These are phyloP conservation scores for Tinamus guttatus DNA, from an alignment of 2,113 vertebrate species.

Conservation along the genomic window DNA sequence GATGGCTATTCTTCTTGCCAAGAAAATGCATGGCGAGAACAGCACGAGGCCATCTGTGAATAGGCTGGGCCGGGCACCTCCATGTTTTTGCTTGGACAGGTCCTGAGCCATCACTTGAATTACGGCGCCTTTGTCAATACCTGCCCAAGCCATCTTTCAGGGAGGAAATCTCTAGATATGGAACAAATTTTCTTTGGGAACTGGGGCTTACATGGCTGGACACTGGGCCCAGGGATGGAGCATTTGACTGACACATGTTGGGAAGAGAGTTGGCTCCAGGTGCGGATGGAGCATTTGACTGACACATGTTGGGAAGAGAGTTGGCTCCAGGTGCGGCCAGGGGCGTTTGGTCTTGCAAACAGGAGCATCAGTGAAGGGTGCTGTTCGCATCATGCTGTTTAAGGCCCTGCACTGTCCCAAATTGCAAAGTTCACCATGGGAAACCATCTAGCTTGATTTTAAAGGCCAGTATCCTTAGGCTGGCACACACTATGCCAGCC, in stretches of 20 bases:
- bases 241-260: background rate
- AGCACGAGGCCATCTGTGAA: constrained; percentile 52
- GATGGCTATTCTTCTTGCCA: constrained; percentile 60
- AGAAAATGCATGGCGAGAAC: background rate
- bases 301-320: no score
- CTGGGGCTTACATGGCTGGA: background rate
- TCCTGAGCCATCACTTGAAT: background rate
- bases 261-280: background rate
- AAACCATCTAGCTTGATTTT: rapidly evolving
- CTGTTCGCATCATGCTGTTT: background rate
- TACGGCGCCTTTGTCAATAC: background rate
- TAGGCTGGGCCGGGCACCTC: background rate
- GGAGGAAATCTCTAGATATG: background rate
- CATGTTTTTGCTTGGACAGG: rapidly evolving
- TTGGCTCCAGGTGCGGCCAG: rapidly evolving
- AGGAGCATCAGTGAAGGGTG: background rate
- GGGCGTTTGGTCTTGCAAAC: rapidly evolving
- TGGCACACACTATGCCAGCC: background rate
- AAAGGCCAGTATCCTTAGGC: background rate
- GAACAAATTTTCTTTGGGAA: background rate
- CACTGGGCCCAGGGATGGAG: background rate
- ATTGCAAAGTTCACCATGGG: background rate
- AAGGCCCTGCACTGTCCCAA: background rate
- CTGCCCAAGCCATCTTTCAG: rapidly evolving
- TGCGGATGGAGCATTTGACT: no score